Evolutionary conservation across 1,140 invertebrate genomes (phyloP), one percentile per base, ranked within the genome.

Genomic region (Heterodera carotae): DNA sequence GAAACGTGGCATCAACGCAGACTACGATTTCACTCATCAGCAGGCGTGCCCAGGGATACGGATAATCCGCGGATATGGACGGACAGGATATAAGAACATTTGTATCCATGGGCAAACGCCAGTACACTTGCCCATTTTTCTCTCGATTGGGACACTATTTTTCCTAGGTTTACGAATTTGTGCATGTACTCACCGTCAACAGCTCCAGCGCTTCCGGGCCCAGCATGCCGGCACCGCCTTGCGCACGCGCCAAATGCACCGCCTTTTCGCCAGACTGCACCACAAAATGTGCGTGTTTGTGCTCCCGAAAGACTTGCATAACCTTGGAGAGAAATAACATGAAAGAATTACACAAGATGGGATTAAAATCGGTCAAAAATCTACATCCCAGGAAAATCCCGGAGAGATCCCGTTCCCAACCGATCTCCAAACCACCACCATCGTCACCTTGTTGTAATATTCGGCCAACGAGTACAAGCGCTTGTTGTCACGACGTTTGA

Each of bases 221-320:
- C 31, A 69, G 22, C 15, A 31, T 66, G 62, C 62, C 29, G 33
- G 27, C 27, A 7, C 25, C 62, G 27, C 62, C 27, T 66, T 66
- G 8, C 7, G 29, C 27, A 34, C 62, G 62, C 22, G 81, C 22
- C 74, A 64, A 59, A 31, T 69, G 59, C 22, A 82, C 34, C 25
- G 81, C 81, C 25, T 73, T 39, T 5, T 76, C 60, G 22, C 81
- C 81, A 15, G 78, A 60, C 34, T 53, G n/a, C 72, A 82, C 60
- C 29, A 82, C 81, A 71, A 81, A 81, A 25, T 74, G 64, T 27
- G 53, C 31, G 53, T 81, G 81, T 6, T 66, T 73, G 22, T 84
- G 82, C 27, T 33, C 34, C 36, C 83, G 79, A 78, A 81, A 84
- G 12, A 82, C 53, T 39, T 59, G 59, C 80, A 81, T 81, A 66